Conservation (phyloP, 2,797 vertebrate genomes). For the Heterohyrax brucei region DNA sequence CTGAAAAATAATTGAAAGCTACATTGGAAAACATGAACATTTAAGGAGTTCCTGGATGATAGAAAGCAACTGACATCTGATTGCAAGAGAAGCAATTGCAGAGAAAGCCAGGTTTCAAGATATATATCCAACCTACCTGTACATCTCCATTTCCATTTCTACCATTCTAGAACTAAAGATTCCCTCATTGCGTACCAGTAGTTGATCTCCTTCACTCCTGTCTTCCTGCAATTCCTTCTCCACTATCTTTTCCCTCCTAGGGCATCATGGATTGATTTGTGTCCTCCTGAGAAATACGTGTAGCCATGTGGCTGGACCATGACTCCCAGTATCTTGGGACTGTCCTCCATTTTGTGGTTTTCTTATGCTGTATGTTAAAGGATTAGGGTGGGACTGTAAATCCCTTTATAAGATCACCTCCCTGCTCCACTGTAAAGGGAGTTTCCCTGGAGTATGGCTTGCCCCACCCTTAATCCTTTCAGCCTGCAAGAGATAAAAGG, state of each 20-base stretch:
- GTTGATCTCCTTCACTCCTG: neutral
- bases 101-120: neutral
- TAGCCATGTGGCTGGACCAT: no score
- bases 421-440: no score
- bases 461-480: no score
- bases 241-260: neutral
- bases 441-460: no score
- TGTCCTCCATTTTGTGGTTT: no score
- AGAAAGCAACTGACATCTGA: neutral
- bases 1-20: neutral
- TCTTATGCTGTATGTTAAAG: no score
- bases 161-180: neutral
- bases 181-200: neutral
- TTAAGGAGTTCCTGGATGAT: conserved; percentile 15
- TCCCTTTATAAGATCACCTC: no score
- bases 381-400: no score
- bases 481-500: no score
- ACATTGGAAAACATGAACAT: conserved; percentile 16
- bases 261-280: no score
- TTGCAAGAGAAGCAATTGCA: neutral
- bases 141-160: neutral
- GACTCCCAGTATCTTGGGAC: no score
- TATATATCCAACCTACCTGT: neutral
- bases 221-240: neutral
- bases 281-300: no score